These are phyloP conservation scores for Drosophila kepulauana DNA, from an alignment of 1,140 invertebrate species.

Conservation along the genomic window DNA sequence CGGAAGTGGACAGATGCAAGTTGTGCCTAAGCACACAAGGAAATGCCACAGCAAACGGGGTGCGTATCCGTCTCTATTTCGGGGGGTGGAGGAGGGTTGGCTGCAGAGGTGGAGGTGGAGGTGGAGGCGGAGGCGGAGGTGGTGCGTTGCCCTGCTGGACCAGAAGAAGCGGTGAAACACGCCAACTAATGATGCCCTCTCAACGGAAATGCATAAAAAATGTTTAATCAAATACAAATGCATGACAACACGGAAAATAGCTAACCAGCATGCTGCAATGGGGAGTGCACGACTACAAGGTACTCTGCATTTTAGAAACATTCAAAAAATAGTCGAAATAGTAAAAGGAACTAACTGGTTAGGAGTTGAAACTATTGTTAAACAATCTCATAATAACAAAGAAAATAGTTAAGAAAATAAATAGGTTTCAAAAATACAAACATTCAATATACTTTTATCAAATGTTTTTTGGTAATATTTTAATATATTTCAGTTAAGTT, in stretches of 20 bases:
- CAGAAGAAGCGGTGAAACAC: conserved; percentile 56
- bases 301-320: not conserved
- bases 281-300: conserved; percentile 3
- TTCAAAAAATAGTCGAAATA: not conserved
- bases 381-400: no score
- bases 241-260: conserved; percentile 75
- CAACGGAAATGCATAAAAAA: conserved; percentile 81
- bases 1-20: conserved; percentile 75
- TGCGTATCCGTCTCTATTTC: conserved; percentile 17
- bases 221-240: conserved; percentile 80
- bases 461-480: no score
- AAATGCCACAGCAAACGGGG: conserved; percentile 51
- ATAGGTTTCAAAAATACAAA: no score
- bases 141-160: conserved; percentile 54
- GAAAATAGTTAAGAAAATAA: no score
- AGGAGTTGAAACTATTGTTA: no score
- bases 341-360: not conserved
- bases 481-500: no score
- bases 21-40: conserved; percentile 63
- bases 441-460: no score
- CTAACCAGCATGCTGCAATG: conserved; percentile 15
- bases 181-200: conserved; percentile 65
- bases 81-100: conserved; percentile 16
- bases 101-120: not conserved
- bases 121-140: conserved; percentile 17